Evolutionary conservation across 2,888 invertebrate species (phyloP), one percentile per base, ranked within the genome.

Genomic region (Chorisops tibialis): DNA sequence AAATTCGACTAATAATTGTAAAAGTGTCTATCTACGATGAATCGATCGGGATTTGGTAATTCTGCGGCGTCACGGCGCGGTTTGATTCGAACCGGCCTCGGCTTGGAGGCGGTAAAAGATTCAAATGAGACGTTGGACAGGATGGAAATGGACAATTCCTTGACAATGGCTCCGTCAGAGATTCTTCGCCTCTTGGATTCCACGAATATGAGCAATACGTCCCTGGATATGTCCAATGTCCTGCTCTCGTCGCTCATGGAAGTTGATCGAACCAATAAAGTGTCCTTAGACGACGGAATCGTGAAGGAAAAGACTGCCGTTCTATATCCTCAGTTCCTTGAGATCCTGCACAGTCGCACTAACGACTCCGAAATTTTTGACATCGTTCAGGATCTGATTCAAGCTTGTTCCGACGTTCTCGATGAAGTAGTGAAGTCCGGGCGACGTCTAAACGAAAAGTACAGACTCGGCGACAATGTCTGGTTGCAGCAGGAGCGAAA

Each of bases 401-500:
- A 67, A 59, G 61, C 63, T 1, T 67, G 67, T 21, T 47, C 66
- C 6, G 67, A 64, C 48, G 63, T 62, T 19, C 51, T 69, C 1
- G 68, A 68, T 14, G 68, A 69, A 11, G 61, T 67, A 7, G 58
- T 51, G 7, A 61, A 50, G 30, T 60, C 60, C 7, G 41, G 47
- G 1, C 30, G 51, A 35, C 61, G 52, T 14, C 22, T 58, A 4
- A 52, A 14, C 67, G 51, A 64, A 63, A 19, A 64, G 68, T 59
- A 59, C 63, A 1, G 21, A 66, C 48, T 7, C 54, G 16, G 67
- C 24, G 73, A 71, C 41, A 30, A 80, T 49, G 73, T 78, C 67
- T 87, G 85, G 85, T 71, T 96, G 38, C 87, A 88, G 65, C 87
- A 88, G 70, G 96, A 96, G 74, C 84, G 89, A 35, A 90, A 92